A percentile compares a stretch with the other conserved stretches of the same genome.
Conservation (phyloP, 2,113 vertebrate species). For the Anser cygnoides region DNA sequence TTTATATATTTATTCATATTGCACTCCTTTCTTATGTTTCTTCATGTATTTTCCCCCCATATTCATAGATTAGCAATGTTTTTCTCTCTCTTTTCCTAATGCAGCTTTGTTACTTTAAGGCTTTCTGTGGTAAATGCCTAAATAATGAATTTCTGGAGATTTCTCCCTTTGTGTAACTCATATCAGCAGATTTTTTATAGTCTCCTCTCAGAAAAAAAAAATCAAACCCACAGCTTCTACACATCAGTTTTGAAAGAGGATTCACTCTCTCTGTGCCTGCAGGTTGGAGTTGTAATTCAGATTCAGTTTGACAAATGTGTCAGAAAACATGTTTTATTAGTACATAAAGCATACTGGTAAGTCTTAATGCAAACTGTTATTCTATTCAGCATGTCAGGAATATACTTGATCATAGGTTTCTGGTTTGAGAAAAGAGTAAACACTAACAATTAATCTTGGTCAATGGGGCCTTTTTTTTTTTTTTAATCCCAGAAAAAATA, state of each 20-base stretch:
- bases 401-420: neutral
- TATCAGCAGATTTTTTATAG: neutral
- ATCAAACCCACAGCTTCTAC: neutral
- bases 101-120: neutral
- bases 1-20: neutral
- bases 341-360: neutral
- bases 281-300: neutral
- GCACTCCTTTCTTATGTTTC: neutral
- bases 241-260: neutral
- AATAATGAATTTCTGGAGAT: neutral
- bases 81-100: neutral
- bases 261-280: neutral
- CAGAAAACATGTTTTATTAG: constrained; percentile 15
- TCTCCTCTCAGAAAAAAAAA: constrained; percentile 17
- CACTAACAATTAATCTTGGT: neutral
- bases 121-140: neutral
- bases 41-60: neutral
- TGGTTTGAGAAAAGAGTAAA: neutral
- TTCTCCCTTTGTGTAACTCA: neutral
- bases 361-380: neutral
- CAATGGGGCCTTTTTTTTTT: rapidly evolving
- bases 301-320: neutral
- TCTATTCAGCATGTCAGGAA: neutral
- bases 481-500: neutral
- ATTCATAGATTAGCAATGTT: neutral